A percentile compares a stretch with the other conserved stretches of the same genome.
Conservation (phyloP, 2,113 vertebrate genomes). For the Platysternon megacephalum region DNA sequence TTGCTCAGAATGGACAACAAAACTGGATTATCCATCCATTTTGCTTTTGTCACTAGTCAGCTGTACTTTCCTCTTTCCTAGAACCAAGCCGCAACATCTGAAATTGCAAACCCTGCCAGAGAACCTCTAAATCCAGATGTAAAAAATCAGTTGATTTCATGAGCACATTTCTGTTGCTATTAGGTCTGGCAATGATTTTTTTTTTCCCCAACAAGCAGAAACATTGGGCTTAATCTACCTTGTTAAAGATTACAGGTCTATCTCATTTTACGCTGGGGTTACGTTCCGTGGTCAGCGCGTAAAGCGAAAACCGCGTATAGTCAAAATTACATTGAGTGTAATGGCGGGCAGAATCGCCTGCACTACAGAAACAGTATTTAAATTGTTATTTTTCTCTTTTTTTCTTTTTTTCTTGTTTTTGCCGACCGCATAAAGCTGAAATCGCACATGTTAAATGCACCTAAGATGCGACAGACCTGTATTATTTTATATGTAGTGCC, state of each 20-base stretch:
- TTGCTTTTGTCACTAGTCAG: not conserved
- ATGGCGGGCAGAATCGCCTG: too few species aligned
- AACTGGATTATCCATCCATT: not conserved
- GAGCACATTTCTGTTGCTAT: not conserved
- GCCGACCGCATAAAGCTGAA: too few species aligned
- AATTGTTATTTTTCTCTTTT: too few species aligned
- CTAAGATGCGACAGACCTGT: too few species aligned
- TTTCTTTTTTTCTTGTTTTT: too few species aligned
- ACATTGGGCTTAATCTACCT: not conserved
- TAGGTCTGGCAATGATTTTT: not conserved
- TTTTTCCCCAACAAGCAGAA: not conserved
- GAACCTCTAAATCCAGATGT: not conserved
- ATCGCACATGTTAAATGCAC: too few species aligned
- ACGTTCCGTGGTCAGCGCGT: too few species aligned
- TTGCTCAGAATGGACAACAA: not conserved
- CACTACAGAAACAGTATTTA: too few species aligned
- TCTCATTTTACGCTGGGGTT: too few species aligned
- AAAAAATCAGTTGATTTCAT: not conserved
- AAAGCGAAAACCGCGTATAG: too few species aligned
- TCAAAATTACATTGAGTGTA: too few species aligned
- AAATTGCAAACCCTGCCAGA: not conserved
- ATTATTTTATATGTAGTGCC: not conserved
- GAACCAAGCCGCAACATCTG: not conserved
- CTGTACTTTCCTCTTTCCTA: not conserved
- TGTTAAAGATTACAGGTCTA: not conserved